A percentile compares a stretch with the other conserved stretches of the same genome.
phyloP scores from a whole-genome alignment of 2,888 invertebrate genomes.

The Scelioninae gen. 1 region DNA sequence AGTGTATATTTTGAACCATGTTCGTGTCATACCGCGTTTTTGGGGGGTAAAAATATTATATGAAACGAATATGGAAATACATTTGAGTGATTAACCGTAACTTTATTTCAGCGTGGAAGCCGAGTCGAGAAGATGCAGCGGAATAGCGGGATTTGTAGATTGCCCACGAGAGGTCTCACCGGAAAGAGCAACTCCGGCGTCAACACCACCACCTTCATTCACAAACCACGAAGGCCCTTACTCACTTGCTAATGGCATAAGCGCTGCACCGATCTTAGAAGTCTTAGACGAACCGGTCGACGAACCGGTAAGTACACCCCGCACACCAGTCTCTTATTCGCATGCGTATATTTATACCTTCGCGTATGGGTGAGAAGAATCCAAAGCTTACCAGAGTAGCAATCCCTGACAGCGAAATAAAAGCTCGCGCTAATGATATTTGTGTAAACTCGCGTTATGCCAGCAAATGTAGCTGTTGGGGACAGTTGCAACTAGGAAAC shows the following conservation, averaged over 20 bases:
- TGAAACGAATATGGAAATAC: slow-evolving; percentile 12
- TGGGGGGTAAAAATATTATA: not conserved
- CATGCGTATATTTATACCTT: no score
- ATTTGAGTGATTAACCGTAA: slow-evolving; percentile 32
- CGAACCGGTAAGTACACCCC: slow-evolving; percentile 79
- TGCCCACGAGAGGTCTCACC: slow-evolving; percentile 70
- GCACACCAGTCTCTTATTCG: no score
- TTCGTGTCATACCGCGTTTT: not conserved
- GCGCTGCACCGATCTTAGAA: slow-evolving; percentile 76
- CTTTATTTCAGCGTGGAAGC: slow-evolving; percentile 72
- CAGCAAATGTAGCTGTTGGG: no score
- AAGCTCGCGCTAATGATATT: no score
- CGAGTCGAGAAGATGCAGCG: slow-evolving; percentile 75
- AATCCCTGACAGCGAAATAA: no score
- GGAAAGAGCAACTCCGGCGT: slow-evolving; percentile 72
- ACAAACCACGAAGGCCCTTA: slow-evolving; percentile 73
- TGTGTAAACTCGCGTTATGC: no score
- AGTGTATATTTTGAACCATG: no score
- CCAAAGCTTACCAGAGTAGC: no score
- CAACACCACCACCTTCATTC: slow-evolving; percentile 73
- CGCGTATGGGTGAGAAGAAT: no score
- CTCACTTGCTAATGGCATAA: slow-evolving; percentile 71
- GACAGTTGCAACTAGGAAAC: no score
- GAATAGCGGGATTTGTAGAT: slow-evolving; percentile 72
- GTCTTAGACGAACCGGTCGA: slow-evolving; percentile 80